Base-by-base conservation (phyloP, 2,797 vertebrate genomes). In the Meriones psammophilus region DNA sequence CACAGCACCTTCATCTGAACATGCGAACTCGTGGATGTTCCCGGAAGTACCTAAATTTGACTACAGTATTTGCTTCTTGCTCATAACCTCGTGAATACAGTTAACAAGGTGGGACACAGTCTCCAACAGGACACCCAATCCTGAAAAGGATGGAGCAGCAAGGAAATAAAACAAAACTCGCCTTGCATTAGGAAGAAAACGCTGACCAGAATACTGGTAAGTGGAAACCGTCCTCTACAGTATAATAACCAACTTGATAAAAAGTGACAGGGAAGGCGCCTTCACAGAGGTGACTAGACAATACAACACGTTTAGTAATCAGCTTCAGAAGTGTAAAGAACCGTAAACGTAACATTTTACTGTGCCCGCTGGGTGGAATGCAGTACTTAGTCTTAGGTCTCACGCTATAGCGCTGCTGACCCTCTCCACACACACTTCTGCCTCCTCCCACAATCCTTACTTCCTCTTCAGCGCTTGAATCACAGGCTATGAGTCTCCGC, bases 301-400 rank as follows among this genome's bases (percentile, higher is more conserved):
- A 46, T 18, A 56, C 30, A 64, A 46, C 39, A 79, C 84, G n/a
- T 64, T 42, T 39, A 86, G 60, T 26, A 77, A 71, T 71, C 68
- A 96, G 54, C 22, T 84, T 83, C 58, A 39, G 73, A 86, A 78
- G 89, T 94, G 36, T 39, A 68, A 96, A 92, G 33, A 80, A 76
- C 87, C 62, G 26, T n/a, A 36, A 77, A 66, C 13, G 0, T 77
- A 39, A 78, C 0, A 79, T 79, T 60, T 88, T 62, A 64, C 58
- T 92, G n/a, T 91, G 1, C 8, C 5, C 15, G 56, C 3, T 95
- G n/a, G 33, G 39, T 64, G 18, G 46, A 89, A 74, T 26, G 13
- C 28, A 69, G 5, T 60, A 24, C 30, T 76, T 84, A n/a, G 69
- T 62, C 33, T 46, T 80, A 7, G 6, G 42, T 30, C 28, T 30